A percentile compares a stretch with the other conserved stretches of the same genome.
Evolutionary conservation across 2,797 vertebrate genomes (phyloP).

Genomic region (Babyrousa celebensis): DNA sequence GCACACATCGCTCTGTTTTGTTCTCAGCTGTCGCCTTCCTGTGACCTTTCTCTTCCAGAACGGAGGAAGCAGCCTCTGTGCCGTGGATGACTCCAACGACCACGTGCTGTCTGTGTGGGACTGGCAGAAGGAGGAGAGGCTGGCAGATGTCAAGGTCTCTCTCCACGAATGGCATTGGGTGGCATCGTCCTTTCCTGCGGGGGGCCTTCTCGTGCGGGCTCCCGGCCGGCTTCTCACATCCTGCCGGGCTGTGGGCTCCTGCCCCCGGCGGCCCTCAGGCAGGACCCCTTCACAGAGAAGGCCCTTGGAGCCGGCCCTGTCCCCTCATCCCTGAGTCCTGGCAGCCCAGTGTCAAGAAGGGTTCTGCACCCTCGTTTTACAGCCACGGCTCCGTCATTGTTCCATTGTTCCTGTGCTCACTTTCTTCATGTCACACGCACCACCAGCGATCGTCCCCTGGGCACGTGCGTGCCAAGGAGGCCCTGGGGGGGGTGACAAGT

Average conservation of each 20-base stretch:
- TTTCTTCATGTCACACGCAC: too few species aligned
- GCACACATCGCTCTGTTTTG: fast-evolving
- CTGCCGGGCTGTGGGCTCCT: fast-evolving
- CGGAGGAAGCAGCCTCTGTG: conserved; percentile 96
- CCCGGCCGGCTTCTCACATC: neutral
- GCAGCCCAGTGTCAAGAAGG: fast-evolving
- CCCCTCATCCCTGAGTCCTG: neutral
- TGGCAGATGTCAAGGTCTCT: conserved; percentile 97
- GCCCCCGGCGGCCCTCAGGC: fast-evolving
- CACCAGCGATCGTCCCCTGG: too few species aligned
- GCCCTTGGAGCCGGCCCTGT: fast-evolving
- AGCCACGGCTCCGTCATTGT: neutral
- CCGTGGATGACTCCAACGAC: conserved; percentile 98
- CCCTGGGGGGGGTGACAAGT: fast-evolving
- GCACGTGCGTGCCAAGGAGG: fast-evolving
- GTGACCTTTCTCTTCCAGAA: conserved; percentile 92
- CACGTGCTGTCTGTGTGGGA: conserved; percentile 99
- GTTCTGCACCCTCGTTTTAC: fast-evolving
- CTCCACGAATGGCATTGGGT: fast-evolving
- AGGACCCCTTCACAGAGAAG: fast-evolving
- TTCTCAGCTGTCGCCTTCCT: neutral
- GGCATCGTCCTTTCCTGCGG: fast-evolving
- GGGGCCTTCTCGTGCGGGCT: too few species aligned
- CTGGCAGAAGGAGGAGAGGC: conserved; percentile 97
- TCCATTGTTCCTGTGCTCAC: fast-evolving